Evolutionary conservation across 2,888 invertebrate species (phyloP), one percentile per base, ranked within the genome.

Genomic region (Fissipunctia ypsillon): DNA sequence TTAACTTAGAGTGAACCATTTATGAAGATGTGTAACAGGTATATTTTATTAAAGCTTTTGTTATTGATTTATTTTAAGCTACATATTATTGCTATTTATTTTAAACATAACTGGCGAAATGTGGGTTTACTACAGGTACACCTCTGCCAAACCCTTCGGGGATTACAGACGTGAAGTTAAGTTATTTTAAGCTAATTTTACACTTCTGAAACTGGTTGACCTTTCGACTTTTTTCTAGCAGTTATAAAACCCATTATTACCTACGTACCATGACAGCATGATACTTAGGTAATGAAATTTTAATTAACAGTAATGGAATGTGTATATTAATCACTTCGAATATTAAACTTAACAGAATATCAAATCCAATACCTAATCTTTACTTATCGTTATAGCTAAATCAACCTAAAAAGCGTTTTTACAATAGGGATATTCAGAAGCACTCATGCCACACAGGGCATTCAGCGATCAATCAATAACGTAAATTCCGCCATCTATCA

Each of bases 401-500:
- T 65, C 19, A 25, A 48, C 1, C 16, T 9, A 38, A 45, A 61
- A 45, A 22, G 12, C 38, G n/a, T 41, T 70, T 59, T 78, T 60
- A 22, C 16, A 19, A 10, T n/a, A 16, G 19, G 52, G 25, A 52
- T 45, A 60, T 79, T 70, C 60, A 71, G 59, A 48, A 74, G 56
- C 54, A 41, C 60, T 63, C 71, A 43, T 65, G 60, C 28, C 50
- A 70, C 59, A 65, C 77, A 65, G 69, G 68, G 41, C 41, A 68
- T 64, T 54, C 31, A 73, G 35, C 68, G 41, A 86, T 85, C 84
- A 85, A 88, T 88, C 86, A 84, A 84, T 81, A 81, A 67, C 65
- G 60, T 56, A 64, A 76, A 80, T 71, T 73, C 63, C 73, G 57
- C 70, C 67, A 87, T 88, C 81, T 81, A 84, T 85, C 82, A 82